A percentile compares a stretch with the other conserved stretches of the same genome.
phyloP scores from a whole-genome alignment of 2,797 vertebrate genomes.

The Lepilemur septentrionalis region DNA sequence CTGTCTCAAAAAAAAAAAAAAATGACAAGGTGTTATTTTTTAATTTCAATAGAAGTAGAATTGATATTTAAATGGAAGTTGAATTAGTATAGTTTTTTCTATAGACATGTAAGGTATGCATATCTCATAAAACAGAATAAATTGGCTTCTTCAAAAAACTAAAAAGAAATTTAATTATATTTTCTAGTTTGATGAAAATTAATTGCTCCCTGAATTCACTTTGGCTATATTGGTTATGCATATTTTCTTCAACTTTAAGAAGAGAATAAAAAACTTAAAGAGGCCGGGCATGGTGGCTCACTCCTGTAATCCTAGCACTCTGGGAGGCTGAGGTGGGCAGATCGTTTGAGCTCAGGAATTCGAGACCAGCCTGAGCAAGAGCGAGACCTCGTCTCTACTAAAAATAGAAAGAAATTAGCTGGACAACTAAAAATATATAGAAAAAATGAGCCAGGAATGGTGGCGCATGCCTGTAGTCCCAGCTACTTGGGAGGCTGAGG shows the following conservation, averaged over 20 bases:
- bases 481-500: too few relatives aligned
- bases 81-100: neutral
- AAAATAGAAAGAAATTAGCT: too few relatives aligned
- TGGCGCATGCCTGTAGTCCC: too few relatives aligned
- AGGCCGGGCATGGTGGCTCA: too few relatives aligned
- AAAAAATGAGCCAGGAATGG: too few relatives aligned
- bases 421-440: too few relatives aligned
- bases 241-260: constrained; percentile 8
- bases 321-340: too few relatives aligned
- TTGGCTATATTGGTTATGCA: neutral
- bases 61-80: neutral
- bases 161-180: neutral
- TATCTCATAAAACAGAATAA: neutral
- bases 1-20: neutral
- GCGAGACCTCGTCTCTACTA: too few relatives aligned
- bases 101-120: neutral
- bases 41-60: constrained; percentile 14
- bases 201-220: neutral
- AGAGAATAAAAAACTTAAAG: neutral
- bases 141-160: neutral
- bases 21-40: constrained; percentile 20
- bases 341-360: too few relatives aligned
- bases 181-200: neutral
- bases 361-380: too few relatives aligned
- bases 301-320: too few relatives aligned